phyloP scores from a whole-genome alignment of 2,797 vertebrate species.

The Channa striata region DNA sequence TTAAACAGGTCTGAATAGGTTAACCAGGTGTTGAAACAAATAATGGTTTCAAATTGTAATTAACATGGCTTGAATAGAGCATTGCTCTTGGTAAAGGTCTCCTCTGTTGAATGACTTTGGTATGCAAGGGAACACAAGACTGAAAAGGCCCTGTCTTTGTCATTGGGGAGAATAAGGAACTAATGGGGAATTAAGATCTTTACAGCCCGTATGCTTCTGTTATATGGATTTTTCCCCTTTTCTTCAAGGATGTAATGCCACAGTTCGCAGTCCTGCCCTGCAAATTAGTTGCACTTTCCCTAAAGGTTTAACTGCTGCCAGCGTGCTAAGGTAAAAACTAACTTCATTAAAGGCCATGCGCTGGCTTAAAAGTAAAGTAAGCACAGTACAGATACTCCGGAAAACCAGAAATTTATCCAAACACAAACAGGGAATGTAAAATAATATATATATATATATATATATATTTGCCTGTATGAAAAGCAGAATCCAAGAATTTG shows the following conservation, averaged over 20 bases:
- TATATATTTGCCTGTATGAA: conserved; percentile 23
- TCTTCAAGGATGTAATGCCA: conserved; percentile 81
- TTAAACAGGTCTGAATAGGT: conserved; percentile 90
- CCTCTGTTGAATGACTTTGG: conserved; percentile 87
- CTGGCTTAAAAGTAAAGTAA: conserved; percentile 39
- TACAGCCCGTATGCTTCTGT: conserved; percentile 79
- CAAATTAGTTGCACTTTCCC: conserved; percentile 78
- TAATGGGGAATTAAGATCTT: conserved; percentile 88
- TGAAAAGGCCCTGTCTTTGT: conserved; percentile 84
- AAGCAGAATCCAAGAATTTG: conserved; percentile 32
- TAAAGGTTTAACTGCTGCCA: conserved; percentile 69
- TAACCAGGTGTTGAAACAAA: conserved; percentile 93
- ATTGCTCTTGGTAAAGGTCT: conserved; percentile 86
- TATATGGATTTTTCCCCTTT: conserved; percentile 82
- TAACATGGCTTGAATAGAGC: conserved; percentile 88
- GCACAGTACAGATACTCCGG: conserved; percentile 24
- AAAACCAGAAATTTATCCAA: conserved; percentile 39
- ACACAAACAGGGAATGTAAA: conserved; percentile 36
- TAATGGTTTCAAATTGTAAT: conserved; percentile 91
- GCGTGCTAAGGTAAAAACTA: conserved; percentile 62
- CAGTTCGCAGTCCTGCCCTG: conserved; percentile 77
- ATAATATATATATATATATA: too few relatives aligned
- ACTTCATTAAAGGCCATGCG: conserved; percentile 60
- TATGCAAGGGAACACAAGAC: conserved; percentile 83
- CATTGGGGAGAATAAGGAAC: conserved; percentile 82